phyloP scores from a whole-genome alignment of 2,888 invertebrate species.

The Rhagium mordax region DNA sequence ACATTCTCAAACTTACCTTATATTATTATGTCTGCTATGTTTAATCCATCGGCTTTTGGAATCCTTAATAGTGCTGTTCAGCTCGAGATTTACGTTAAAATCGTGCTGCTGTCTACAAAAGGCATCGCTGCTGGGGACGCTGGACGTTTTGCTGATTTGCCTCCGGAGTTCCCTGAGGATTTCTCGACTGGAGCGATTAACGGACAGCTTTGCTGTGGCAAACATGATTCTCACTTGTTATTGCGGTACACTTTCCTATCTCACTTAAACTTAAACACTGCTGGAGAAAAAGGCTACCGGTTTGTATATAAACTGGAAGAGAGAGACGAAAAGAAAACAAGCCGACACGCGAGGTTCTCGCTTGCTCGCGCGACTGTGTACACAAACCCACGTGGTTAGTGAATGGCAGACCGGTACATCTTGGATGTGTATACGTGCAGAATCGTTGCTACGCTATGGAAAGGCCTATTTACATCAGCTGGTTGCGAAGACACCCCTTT shows the following conservation, averaged over 20 bases:
- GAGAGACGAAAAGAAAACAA: conserved; percentile 65
- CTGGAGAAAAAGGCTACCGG: conserved; percentile 41
- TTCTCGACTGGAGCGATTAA: conserved; percentile 61
- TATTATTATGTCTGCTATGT: conserved; percentile 65
- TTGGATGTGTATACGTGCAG: conserved; percentile 24
- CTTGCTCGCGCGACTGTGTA: conserved; percentile 20
- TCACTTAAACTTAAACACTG: conserved; percentile 22
- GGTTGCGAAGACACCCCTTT: conserved; percentile 23
- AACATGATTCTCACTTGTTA: conserved; percentile 50
- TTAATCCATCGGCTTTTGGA: conserved; percentile 62
- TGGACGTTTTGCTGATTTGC: conserved; percentile 75
- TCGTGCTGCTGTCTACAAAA: conserved; percentile 71
- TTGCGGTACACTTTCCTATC: neutral
- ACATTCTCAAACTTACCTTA: conserved; percentile 60
- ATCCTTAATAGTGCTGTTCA: conserved; percentile 39
- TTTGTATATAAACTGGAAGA: conserved; percentile 61
- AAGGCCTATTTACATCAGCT: conserved; percentile 18
- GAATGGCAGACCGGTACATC: conserved; percentile 3
- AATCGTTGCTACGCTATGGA: conserved; percentile 22
- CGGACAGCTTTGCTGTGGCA: conserved; percentile 51
- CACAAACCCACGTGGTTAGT: conserved; percentile 18
- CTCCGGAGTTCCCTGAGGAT: conserved; percentile 58
- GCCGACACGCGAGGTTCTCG: conserved; percentile 25
- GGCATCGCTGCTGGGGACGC: conserved; percentile 75
- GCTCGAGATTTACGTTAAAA: conserved; percentile 45